A percentile compares a stretch with the other conserved stretches of the same genome.
These are phyloP conservation scores for Panzeria rudis DNA, from an alignment of 2,888 invertebrate species.

Conservation along the genomic window DNA sequence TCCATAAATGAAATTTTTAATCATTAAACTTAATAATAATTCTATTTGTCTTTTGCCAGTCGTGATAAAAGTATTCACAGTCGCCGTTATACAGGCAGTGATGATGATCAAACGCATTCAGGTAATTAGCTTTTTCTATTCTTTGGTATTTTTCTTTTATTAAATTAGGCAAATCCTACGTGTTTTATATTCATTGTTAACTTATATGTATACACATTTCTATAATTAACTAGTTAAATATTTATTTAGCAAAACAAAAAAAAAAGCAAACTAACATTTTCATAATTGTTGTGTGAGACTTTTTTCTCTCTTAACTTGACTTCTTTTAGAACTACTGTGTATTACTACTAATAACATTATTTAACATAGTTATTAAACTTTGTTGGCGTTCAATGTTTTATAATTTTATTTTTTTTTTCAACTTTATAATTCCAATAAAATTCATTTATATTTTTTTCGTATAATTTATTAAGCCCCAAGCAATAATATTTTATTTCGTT, in stretches of 20 bases:
- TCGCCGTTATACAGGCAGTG: slow-evolving; percentile 89
- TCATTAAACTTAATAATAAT: neutral
- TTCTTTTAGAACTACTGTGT: slow-evolving; percentile 17
- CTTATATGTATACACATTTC: slow-evolving; percentile 11
- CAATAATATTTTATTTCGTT: slow-evolving; percentile 48
- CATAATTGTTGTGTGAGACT: neutral
- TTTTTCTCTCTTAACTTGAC: slow-evolving; percentile 29
- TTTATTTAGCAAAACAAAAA: neutral
- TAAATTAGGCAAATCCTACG: slow-evolving; percentile 9
- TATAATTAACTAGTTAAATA: slow-evolving; percentile 29
- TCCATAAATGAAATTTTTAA: neutral
- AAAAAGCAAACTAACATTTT: slow-evolving; percentile 20
- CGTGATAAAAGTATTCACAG: slow-evolving; percentile 91
- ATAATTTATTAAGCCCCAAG: slow-evolving; percentile 62
- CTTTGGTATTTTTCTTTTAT: neutral
- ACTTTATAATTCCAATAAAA: slow-evolving; percentile 11
- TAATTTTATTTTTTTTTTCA: neutral
- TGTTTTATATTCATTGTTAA: slow-evolving; percentile 28
- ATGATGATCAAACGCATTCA: slow-evolving; percentile 91
- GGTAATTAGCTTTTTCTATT: slow-evolving; percentile 84
- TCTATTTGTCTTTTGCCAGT: slow-evolving; percentile 83
- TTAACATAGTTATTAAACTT: slow-evolving; percentile 68
- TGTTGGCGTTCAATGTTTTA: slow-evolving; percentile 72
- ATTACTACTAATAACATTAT: slow-evolving; percentile 43
- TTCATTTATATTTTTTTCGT: slow-evolving; percentile 24